These are phyloP conservation scores for Gnathonemus echidnorhynchus DNA, from an alignment of 2,113 vertebrate genomes.

Conservation along the genomic window DNA sequence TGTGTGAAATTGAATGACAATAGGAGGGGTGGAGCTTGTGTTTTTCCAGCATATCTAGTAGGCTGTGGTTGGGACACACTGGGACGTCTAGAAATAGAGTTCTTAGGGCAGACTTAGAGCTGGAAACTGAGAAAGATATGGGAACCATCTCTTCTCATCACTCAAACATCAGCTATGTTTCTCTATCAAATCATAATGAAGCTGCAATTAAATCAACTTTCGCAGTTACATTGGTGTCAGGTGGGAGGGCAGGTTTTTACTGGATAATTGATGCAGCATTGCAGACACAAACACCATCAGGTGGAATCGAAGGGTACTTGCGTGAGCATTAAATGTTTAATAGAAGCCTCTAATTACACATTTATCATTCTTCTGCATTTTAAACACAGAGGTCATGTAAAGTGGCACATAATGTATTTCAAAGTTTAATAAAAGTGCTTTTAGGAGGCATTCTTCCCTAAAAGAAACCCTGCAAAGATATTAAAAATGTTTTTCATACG, in stretches of 20 bases:
- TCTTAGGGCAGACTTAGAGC: background rate
- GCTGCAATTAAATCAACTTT: constrained; percentile 30
- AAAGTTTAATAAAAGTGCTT: background rate
- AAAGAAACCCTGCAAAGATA: background rate
- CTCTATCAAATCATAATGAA: constrained; percentile 36
- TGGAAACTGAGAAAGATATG: background rate
- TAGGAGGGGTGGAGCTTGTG: background rate
- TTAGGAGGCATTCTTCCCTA: background rate
- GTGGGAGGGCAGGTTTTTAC: constrained; percentile 26
- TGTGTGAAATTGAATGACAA: background rate
- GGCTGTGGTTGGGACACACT: background rate
- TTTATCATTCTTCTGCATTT: constrained; percentile 10
- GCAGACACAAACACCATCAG: constrained; percentile 15
- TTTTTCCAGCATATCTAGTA: background rate
- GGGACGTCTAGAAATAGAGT: background rate
- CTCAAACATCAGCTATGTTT: constrained; percentile 4
- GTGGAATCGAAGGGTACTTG: constrained; percentile 25
- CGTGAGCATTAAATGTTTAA: constrained; percentile 21
- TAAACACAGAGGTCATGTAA: constrained; percentile 13
- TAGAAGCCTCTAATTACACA: constrained; percentile 16
- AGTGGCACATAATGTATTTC: background rate
- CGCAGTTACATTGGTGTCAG: constrained; percentile 27
- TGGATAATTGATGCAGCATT: constrained; percentile 28
- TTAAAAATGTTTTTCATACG: background rate
- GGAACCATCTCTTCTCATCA: background rate